A percentile compares a stretch with the other conserved stretches of the same genome.
Conservation (phyloP, 2,797 vertebrate species). For the Tenualosa ilisha region DNA sequence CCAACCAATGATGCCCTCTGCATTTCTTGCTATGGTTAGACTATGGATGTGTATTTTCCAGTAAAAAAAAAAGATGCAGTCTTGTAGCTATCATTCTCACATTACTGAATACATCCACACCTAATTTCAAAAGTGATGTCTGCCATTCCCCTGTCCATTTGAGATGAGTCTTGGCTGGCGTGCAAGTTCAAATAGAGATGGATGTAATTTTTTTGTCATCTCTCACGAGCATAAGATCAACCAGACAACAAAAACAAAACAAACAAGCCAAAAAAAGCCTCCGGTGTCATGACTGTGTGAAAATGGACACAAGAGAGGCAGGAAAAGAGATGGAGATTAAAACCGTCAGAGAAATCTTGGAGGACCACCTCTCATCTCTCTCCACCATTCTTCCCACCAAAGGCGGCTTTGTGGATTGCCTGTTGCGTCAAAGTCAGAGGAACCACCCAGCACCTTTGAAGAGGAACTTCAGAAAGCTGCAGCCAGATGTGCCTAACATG, state of each 20-base stretch:
- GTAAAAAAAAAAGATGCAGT: neutral
- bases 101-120: neutral
- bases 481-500: slow-evolving; percentile 10
- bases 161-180: slow-evolving; percentile 22
- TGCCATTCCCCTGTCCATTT: slow-evolving; percentile 3
- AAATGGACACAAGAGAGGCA: slow-evolving; percentile 25
- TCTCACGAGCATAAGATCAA: neutral
- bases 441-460: slow-evolving; percentile 1
- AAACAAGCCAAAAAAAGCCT: neutral
- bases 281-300: neutral
- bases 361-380: slow-evolving; percentile 21
- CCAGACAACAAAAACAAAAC: neutral
- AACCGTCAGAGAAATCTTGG: slow-evolving; percentile 20
- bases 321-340: slow-evolving; percentile 27
- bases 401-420: slow-evolving; percentile 40
- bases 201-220: slow-evolving; percentile 35
- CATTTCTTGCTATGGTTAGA: no score
- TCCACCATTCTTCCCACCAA: neutral
- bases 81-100: neutral
- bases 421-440: slow-evolving; percentile 35
- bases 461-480: slow-evolving; percentile 1
- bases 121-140: neutral
- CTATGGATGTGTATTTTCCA: no score
- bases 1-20: no score
- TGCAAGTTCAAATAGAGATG: slow-evolving; percentile 28